These are phyloP conservation scores for Patella ulyssiponensis DNA, from an alignment of 2,888 invertebrate species.

Conservation along the genomic window DNA sequence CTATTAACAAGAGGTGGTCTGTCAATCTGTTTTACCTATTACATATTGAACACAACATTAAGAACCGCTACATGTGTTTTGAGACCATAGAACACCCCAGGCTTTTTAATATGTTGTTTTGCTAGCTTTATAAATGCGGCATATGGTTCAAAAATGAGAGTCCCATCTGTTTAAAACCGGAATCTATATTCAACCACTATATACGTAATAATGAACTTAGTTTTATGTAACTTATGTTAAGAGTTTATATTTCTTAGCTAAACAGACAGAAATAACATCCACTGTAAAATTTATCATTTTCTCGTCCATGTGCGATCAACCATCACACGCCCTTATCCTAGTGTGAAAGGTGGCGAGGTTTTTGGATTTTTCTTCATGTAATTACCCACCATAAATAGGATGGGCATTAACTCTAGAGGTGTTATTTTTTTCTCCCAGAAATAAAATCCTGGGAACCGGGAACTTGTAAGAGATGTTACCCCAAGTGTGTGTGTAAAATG, in stretches of 20 bases:
- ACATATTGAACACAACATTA: slow-evolving; percentile 8
- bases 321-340: no score
- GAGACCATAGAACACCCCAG: slow-evolving; percentile 5
- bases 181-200: slow-evolving; percentile 1
- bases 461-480: no score
- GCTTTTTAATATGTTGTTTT: slow-evolving; percentile 3
- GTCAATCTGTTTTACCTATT: neutral
- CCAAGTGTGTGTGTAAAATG: no score
- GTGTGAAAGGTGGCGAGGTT: no score
- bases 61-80: neutral
- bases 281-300: slow-evolving; percentile 11
- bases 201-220: slow-evolving; percentile 7
- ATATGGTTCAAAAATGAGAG: slow-evolving; percentile 4
- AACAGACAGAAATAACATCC: slow-evolving; percentile 9
- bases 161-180: neutral
- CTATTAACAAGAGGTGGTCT: slow-evolving; percentile 5
- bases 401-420: no score
- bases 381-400: no score
- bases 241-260: neutral
- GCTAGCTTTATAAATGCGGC: neutral
- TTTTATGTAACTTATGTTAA: neutral
- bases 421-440: no score
- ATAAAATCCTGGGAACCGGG: no score
- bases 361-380: no score
- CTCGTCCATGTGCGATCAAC: neutral